A percentile compares a stretch with the other conserved stretches of the same genome.
phyloP scores from a whole-genome alignment of 2,113 vertebrate genomes.

The Equus quagga region DNA sequence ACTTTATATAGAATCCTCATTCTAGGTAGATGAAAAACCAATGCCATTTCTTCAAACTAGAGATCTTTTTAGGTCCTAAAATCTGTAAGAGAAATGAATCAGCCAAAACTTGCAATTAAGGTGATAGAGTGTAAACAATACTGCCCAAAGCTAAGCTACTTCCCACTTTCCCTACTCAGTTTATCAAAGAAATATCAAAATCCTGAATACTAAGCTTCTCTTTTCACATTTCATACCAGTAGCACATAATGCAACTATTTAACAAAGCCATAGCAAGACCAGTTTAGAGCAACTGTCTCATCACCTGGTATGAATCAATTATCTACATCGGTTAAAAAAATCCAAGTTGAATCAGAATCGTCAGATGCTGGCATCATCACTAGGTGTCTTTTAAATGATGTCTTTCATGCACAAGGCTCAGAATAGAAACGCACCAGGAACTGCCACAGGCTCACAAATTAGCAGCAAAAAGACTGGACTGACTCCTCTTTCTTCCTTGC shows the following conservation, averaged over 20 bases:
- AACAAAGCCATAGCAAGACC: not conserved
- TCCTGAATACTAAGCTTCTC: not conserved
- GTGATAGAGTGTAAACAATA: not conserved
- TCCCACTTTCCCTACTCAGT: not conserved
- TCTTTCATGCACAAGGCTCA: not conserved
- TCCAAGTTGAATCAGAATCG: not conserved
- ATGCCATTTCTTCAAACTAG: not conserved
- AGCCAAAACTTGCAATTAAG: not conserved
- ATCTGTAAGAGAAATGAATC: not conserved
- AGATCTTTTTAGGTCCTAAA: not conserved
- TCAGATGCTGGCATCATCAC: not conserved
- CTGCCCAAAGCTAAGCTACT: not conserved
- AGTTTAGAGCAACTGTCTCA: not conserved
- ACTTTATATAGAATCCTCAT: not conserved
- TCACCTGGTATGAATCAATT: not conserved
- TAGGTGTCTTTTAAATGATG: not conserved
- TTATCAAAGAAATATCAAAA: not conserved
- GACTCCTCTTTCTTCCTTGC: not conserved
- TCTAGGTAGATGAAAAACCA: not conserved
- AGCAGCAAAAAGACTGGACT: not conserved
- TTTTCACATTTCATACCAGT: not conserved
- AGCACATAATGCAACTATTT: not conserved
- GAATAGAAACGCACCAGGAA: not conserved
- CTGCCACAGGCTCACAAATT: not conserved
- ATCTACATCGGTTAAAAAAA: not conserved